Evolutionary conservation across 1,140 invertebrate species (phyloP), one percentile per base, ranked within the genome.

Genomic region (Paracyclopina nana): DNA sequence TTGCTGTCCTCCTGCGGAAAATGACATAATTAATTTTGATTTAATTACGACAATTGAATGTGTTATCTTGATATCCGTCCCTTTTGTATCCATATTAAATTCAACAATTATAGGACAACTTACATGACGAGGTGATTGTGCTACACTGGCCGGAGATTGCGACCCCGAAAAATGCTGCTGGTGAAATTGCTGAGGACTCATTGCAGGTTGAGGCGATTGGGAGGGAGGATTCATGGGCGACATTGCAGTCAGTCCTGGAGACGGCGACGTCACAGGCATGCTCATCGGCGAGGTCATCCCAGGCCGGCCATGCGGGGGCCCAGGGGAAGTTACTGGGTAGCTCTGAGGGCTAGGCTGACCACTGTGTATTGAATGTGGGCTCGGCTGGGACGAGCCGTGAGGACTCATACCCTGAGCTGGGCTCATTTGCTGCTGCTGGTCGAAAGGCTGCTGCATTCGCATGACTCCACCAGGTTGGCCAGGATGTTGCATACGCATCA

Each of bases 401-500:
- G 20, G 20, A 25, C 14, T 48, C 14, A 24, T 22, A 12, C 5
- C 45, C 30, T 4, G 14, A 22, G 9, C 40, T 22, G 16, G 20
- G 20, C 16, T 31, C 25, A 34, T 52, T 27, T 34, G 52, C 5
- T 18, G 12, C n/a, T 29, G 56, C 2, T 25, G 26, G 18, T n/a
- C 25, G 28, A 30, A 55, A 41, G 40, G 18, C 45, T 22, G 25
- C 45, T 22, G 45, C 12, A 38, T 38, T n/a, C 5, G 20, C 34
- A 16, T n/a, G 34, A 38, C 34, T 38, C 3, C n/a, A 20, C 34
- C 24, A 25, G 45, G 45, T 11, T 55, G 52, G 29, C 30, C 28
- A 9, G 31, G 48, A 53, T 38, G 54, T 43, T 51, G 58, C 28
- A 16, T 30, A 3, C 25, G 22, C 12, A 26, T 50, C 14, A 12